Percentiles rank a stretch among this genome's conserved stretches.
phyloP scores from a whole-genome alignment of 2,797 vertebrate genomes.

The Lacerta bilineata region DNA sequence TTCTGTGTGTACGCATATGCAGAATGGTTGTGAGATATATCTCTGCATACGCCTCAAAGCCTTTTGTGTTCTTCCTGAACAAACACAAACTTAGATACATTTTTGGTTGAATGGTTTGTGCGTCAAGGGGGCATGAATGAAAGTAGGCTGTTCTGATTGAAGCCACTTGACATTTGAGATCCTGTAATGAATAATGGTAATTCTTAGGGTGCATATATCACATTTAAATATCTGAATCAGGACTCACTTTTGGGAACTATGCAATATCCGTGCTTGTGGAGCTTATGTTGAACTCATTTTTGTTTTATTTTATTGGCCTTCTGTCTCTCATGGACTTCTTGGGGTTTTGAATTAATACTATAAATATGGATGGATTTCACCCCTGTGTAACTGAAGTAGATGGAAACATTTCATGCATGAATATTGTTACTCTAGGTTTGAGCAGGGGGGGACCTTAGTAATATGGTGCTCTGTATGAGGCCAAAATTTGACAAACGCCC shows the following conservation, averaged over 20 bases:
- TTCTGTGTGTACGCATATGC: conserved; percentile 16
- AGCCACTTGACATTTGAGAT: neutral
- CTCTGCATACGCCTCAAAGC: too few species aligned
- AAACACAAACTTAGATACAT: conserved; percentile 5
- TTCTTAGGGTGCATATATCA: neutral
- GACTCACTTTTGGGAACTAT: neutral
- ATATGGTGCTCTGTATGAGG: too few species aligned
- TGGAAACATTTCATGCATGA: neutral
- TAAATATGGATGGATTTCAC: neutral
- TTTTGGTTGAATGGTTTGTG: neutral
- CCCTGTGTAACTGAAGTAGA: neutral
- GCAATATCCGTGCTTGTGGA: neutral
- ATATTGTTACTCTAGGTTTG: neutral
- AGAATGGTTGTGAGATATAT: conserved; percentile 53
- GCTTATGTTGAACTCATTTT: neutral
- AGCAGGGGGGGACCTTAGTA: neutral
- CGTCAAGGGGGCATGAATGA: neutral
- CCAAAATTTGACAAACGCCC: too few species aligned
- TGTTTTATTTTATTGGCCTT: neutral
- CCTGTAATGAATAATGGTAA: neutral
- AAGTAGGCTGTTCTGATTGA: neutral
- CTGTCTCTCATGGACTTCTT: too few species aligned
- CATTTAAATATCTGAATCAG: neutral
- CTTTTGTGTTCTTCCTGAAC: conserved; percentile 13
- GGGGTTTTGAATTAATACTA: too few species aligned